phyloP scores from a whole-genome alignment of 1,140 invertebrate genomes.

The Halyomorpha halys region DNA sequence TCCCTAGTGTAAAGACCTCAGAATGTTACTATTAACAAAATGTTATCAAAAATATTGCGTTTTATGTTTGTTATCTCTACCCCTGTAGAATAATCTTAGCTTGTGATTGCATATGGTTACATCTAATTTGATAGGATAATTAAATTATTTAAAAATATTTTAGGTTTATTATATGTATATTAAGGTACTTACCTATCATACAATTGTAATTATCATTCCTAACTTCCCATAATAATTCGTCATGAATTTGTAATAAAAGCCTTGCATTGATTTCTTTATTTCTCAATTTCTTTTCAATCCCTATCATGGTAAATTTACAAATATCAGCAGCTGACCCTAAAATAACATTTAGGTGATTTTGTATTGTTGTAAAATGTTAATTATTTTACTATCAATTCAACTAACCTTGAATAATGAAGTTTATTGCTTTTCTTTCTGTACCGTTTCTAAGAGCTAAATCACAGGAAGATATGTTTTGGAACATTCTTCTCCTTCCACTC shows the following conservation, averaged over 20 bases:
- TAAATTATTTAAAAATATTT: no score
- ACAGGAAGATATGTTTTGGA: conserved; percentile 37
- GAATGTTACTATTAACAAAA: no score
- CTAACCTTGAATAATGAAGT: conserved; percentile 48
- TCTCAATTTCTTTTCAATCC: conserved; percentile 34
- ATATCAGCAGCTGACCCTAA: conserved; percentile 48
- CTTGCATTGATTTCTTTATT: conserved; percentile 27
- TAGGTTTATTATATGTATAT: no score
- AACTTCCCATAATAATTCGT: conserved; percentile 49
- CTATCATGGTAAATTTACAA: conserved; percentile 47
- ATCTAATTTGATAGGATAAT: no score
- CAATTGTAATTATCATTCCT: conserved; percentile 27
- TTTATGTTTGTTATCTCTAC: no score
- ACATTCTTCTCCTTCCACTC: conserved; percentile 39
- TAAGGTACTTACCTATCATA: conserved; percentile 33
- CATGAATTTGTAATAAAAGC: conserved; percentile 48
- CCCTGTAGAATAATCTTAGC: no score
- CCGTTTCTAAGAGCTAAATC: conserved; percentile 36
- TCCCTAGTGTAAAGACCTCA: no score
- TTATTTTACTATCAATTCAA: no score
- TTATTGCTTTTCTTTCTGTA: conserved; percentile 46
- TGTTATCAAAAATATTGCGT: no score
- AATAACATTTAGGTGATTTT: background rate
- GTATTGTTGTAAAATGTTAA: no score
- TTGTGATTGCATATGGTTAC: no score